These are phyloP conservation scores for Centroberyx gerrardi DNA, from an alignment of 2,797 vertebrate genomes.

Conservation along the genomic window DNA sequence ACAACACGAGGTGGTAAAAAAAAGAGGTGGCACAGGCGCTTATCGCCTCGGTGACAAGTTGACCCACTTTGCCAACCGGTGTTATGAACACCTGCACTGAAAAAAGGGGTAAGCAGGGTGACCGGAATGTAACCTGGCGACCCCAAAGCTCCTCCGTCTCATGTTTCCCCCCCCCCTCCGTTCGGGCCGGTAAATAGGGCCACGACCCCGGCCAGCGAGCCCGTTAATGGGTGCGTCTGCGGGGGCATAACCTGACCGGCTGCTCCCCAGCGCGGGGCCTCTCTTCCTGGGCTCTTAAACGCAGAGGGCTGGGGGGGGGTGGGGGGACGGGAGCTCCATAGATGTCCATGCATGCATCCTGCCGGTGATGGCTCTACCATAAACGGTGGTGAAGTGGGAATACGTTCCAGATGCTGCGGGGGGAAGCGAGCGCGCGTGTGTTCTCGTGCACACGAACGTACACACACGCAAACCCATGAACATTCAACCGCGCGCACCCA, in stretches of 20 bases:
- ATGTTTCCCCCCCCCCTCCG: constrained; percentile 52
- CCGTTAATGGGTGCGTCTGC: constrained; percentile 68
- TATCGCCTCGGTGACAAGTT: constrained; percentile 11
- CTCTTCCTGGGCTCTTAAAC: constrained; percentile 72
- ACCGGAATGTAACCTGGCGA: constrained; percentile 56
- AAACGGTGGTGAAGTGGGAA: constrained; percentile 77
- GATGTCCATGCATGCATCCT: constrained; percentile 77
- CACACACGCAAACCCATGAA: constrained; percentile 36
- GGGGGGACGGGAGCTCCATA: constrained; percentile 63
- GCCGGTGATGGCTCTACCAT: constrained; percentile 76
- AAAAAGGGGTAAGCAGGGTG: constrained; percentile 35
- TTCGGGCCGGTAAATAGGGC: constrained; percentile 68
- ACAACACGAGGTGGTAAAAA: background rate
- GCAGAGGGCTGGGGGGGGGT: constrained; percentile 24
- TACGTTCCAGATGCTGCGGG: constrained; percentile 80
- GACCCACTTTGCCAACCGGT: background rate
- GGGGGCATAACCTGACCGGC: constrained; percentile 43
- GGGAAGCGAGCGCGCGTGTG: constrained; percentile 27
- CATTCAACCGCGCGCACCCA: background rate
- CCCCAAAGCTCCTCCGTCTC: constrained; percentile 47
- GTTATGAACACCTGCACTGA: constrained; percentile 55
- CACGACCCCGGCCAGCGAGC: constrained; percentile 55
- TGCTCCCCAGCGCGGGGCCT: constrained; percentile 62
- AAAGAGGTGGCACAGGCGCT: background rate
- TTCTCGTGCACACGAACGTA: constrained; percentile 22